These are phyloP conservation scores for Plectrocnemia conspersa DNA, from an alignment of 1,140 invertebrate genomes.

Conservation along the genomic window DNA sequence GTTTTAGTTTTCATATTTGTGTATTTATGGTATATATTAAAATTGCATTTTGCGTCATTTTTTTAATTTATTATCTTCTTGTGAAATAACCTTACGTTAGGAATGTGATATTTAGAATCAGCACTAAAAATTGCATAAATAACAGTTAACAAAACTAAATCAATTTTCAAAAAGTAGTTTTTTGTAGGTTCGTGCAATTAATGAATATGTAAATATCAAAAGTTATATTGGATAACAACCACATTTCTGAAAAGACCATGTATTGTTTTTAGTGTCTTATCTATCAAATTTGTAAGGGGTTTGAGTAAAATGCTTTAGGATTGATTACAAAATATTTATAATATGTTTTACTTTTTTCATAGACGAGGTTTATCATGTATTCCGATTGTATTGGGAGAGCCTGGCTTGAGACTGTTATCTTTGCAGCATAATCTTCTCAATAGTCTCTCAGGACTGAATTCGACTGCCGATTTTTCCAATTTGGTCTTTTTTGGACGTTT, in stretches of 20 bases:
- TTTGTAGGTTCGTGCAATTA: no score
- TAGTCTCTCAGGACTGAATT: conserved; percentile 54
- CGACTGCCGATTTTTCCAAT: conserved; percentile 58
- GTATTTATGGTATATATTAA: no score
- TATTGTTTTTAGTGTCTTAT: conserved; percentile 3
- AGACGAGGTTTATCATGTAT: conserved; percentile 68
- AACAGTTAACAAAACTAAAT: no score
- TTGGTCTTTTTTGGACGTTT: conserved; percentile 89
- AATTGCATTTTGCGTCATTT: no score
- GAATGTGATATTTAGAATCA: no score
- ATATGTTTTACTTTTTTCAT: conserved; percentile 15
- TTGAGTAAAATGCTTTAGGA: neutral
- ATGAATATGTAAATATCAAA: no score
- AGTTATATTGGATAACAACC: no score
- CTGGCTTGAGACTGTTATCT: conserved; percentile 74
- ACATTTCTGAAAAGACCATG: neutral
- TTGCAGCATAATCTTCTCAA: conserved; percentile 87
- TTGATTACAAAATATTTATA: neutral
- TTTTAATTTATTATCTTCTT: no score
- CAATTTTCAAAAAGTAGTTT: no score
- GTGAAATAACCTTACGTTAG: no score
- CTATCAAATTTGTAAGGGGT: neutral
- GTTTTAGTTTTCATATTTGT: no score
- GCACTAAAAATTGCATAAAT: no score
- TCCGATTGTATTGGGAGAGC: conserved; percentile 77